A percentile compares a stretch with the other conserved stretches of the same genome.
Evolutionary conservation across 1,140 invertebrate species (phyloP).

Genomic region (Ooceraea biroi): DNA sequence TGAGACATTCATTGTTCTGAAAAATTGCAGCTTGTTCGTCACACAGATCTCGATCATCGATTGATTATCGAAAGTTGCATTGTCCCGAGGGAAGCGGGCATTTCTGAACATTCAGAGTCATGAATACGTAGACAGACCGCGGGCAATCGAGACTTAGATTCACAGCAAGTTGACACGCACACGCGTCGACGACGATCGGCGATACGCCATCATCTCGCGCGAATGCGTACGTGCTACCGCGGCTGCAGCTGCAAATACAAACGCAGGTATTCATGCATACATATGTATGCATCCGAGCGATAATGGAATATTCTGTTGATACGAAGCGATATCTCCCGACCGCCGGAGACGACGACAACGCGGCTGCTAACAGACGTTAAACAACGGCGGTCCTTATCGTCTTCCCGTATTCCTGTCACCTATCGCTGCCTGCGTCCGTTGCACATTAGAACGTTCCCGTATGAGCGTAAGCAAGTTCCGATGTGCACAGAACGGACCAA

Average conservation of each 20-base stretch:
- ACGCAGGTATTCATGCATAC: not conserved
- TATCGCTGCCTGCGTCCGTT: conserved; percentile 32
- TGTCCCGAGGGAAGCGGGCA: not conserved
- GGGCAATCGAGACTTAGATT: conserved; percentile 18
- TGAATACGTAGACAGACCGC: not conserved
- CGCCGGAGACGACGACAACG: conserved; percentile 3
- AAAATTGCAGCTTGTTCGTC: too few species aligned
- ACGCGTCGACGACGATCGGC: conserved; percentile 4
- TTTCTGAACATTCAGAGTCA: not conserved
- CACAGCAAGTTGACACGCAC: not conserved
- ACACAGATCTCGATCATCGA: not conserved
- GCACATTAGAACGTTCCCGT: conserved; percentile 25
- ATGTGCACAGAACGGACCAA: not conserved
- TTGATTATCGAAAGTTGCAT: not conserved
- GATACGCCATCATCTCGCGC: conserved; percentile 24
- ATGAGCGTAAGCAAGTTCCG: not conserved
- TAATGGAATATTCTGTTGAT: conserved; percentile 61
- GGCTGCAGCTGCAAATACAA: not conserved
- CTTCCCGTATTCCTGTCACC: conserved; percentile 44
- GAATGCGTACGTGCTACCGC: not conserved
- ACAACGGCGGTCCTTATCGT: conserved; percentile 47
- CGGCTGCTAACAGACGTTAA: conserved; percentile 53
- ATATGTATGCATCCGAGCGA: conserved; percentile 6
- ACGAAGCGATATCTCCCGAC: conserved; percentile 36
- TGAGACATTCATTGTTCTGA: too few species aligned